Base-by-base conservation (phyloP, 92 coral and sea anemone species). In the Porites lobata region DNA sequence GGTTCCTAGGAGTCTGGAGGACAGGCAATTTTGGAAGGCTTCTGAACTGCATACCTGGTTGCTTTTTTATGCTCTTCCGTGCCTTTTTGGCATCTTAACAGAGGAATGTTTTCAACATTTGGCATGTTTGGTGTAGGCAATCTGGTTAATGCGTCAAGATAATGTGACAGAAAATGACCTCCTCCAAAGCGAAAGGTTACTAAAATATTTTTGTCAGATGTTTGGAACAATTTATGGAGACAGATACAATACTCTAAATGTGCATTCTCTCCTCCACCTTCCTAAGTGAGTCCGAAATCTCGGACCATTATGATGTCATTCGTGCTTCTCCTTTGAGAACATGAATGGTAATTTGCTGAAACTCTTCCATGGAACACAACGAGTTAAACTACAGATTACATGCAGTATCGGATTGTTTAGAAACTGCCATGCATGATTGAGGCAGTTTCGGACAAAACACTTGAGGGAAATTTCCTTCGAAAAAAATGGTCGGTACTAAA, bases 41-140 rank as follows among this genome's bases (percentile, higher is more conserved):
- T 82, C 89, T 1, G 91, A 91, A 87, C 43, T 91, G 50, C 73
- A 87, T 9, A 76, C 88, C 19, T 91, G 87, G 82, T 79, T 91
- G 11, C 50, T 91, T 59, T 91, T 75, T 69, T 91, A 80, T 58
- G 76, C 84, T 5, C 83, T 82, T 14, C 19, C 83, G 1, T 57
- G 77, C 32, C 87, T 86, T 13, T 32, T 26, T 11, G 77, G 78
- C 12, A 81, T 86, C 15, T 68, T 87, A 19, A 79, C 91, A 21
- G 77, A 32, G 5, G 24, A 26, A 32, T 75, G 87, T 62, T 91
- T 76, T 77, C 64, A 77, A 22, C 94, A 91, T 78, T 87, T 87
- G 76, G 50, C 74, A 70, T 66, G 73, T 29, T 24, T 78, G 11
- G 50, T 76, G 32, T 72, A 86, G n/a, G 90, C 90, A 11, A 64